Conservation (phyloP, 2,797 vertebrate species). For the Anguilla pacifica region DNA sequence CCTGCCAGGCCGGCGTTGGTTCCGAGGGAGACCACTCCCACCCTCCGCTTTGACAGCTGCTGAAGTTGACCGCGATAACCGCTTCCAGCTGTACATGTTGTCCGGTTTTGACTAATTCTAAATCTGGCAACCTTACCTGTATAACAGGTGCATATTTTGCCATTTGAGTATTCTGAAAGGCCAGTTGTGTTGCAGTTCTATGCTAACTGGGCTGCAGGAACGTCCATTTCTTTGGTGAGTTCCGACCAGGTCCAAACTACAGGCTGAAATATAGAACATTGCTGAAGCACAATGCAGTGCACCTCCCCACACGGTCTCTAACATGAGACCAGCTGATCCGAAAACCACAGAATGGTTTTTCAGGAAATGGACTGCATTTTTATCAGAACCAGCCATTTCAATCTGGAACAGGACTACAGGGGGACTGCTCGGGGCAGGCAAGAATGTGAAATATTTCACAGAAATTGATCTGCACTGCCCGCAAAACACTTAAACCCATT, state of each 20-base stretch:
- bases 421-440: conserved; percentile 31
- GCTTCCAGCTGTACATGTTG: no score
- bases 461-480: conserved; percentile 50
- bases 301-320: conserved; percentile 43
- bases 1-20: no score
- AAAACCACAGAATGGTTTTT: conserved; percentile 40
- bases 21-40: no score
- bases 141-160: conserved; percentile 11
- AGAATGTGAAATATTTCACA: conserved; percentile 50
- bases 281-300: conserved; percentile 40
- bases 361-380: conserved; percentile 43
- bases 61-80: no score
- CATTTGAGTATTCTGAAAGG: background rate
- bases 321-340: conserved; percentile 49
- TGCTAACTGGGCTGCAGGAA: conserved; percentile 6
- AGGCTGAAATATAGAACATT: conserved; percentile 37
- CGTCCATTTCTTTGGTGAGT: conserved; percentile 3
- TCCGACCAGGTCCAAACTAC: conserved; percentile 20
- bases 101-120: no score
- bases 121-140: no score
- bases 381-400: conserved; percentile 42
- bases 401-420: conserved; percentile 21
- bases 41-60: no score
- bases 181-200: background rate
- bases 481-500: conserved; percentile 46